These are phyloP conservation scores for Chloroceryle inda DNA, from an alignment of 2,797 vertebrate genomes.

Conservation along the genomic window DNA sequence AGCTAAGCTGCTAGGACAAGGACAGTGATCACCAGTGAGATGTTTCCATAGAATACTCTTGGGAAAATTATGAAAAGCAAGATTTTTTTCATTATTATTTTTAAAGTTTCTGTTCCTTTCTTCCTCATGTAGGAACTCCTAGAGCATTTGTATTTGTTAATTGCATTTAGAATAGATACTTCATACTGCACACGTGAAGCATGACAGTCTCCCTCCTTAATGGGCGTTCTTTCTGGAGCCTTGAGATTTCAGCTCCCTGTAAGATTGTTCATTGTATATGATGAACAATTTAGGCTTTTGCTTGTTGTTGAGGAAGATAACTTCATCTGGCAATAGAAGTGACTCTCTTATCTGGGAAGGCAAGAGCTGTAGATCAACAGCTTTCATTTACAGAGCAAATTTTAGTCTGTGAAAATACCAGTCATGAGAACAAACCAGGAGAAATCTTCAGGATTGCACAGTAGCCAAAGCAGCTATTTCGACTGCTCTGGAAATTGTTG, in stretches of 20 bases:
- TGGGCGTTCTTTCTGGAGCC: neutral
- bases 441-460: neutral
- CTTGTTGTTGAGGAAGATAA: neutral
- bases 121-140: neutral
- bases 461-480: neutral
- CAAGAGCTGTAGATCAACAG: neutral
- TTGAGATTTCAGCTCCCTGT: neutral
- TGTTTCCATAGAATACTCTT: neutral
- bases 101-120: neutral
- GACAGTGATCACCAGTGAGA: neutral
- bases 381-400: neutral
- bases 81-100: neutral
- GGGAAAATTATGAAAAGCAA: neutral
- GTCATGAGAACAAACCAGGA: neutral
- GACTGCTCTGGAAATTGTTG: neutral
- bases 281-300: neutral
- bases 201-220: neutral
- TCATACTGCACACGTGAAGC: neutral
- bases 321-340: neutral
- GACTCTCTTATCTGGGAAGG: neutral
- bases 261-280: neutral
- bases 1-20: neutral
- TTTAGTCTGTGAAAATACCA: neutral
- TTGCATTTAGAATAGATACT: neutral
- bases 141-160: neutral